Base-by-base conservation (phyloP, 2,888 invertebrate genomes). In the Dynastes hyllus region DNA sequence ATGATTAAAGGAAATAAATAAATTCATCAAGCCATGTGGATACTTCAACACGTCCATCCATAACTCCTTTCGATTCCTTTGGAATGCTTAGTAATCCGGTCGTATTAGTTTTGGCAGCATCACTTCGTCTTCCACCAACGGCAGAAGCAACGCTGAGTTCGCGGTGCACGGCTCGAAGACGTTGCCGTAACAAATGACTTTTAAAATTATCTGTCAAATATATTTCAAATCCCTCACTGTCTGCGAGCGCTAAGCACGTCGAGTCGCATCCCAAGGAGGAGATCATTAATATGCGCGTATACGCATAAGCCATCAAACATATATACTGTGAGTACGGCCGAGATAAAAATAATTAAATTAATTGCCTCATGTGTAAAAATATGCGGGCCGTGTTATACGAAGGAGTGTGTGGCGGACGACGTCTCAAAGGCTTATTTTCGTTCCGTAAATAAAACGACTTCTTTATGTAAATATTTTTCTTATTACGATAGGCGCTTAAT, bases 281-380 rank as follows among this genome's bases (percentile, higher is more conserved):
- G 55, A 76, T 79, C 79, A 79, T 79, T 79, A 79, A 79, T 79
- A 79, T 76, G 61, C 51, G 77, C 63, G 63, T 70, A 37, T 37
- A 70, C 66, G 75, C 76, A 77, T 73, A 63, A 66, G 71, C 70
- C 79, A 67, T 78, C 78, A 73, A 71, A 63, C 73, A 76, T 78
- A 40, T 58, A 58, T 16, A 63, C n/a, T 58, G 16, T 32, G 63
- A 13, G 32, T 40, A 16, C 69, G 69, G 51, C 67, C 69, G 51
- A 76, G 80, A 80, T 77, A 77, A 80, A 80, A 80, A 77, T 80
- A 80, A 77, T 80, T 66, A 80, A 77, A 80, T 80, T 80, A 78
- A 80, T 80, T 80, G 77, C 80, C 75, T 67, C 77, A 75, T 78
- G 80, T 78, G 78, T 80, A 78, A 80, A 80, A 80, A 80, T 80